phyloP scores from a whole-genome alignment of 2,888 invertebrate genomes.

The Dendrolimus houi region DNA sequence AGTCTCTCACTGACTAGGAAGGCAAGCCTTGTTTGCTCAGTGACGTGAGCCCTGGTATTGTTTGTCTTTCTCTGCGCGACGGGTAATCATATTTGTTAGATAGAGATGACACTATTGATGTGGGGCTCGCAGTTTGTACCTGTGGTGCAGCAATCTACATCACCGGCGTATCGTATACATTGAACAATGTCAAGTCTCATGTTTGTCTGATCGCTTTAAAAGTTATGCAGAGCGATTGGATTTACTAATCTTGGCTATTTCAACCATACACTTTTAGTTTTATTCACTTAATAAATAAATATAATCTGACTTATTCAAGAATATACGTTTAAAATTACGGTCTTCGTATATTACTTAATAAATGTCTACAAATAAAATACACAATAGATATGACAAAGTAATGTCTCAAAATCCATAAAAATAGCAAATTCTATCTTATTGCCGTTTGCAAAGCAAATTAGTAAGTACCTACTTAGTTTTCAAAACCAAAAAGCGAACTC shows the following conservation, averaged over 20 bases:
- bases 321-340: too few relatives aligned
- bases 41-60: slow-evolving; percentile 45
- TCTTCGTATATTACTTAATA: too few relatives aligned
- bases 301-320: too few relatives aligned
- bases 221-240: slow-evolving; percentile 31
- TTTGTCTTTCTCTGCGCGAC: slow-evolving; percentile 31
- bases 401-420: too few relatives aligned
- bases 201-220: slow-evolving; percentile 48
- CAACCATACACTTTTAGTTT: neutral
- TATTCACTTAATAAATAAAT: neutral
- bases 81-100: slow-evolving; percentile 13
- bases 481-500: too few relatives aligned
- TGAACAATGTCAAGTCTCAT: slow-evolving; percentile 59
- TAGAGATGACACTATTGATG: slow-evolving; percentile 29
- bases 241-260: neutral
- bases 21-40: slow-evolving; percentile 69
- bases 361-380: too few relatives aligned
- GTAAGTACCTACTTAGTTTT: too few relatives aligned
- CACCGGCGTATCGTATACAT: slow-evolving; percentile 49
- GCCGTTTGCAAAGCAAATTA: too few relatives aligned
- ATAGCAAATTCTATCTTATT: too few relatives aligned
- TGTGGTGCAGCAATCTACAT: slow-evolving; percentile 71
- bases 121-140: slow-evolving; percentile 36
- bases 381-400: too few relatives aligned
- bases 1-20: slow-evolving; percentile 64